Conservation (phyloP, 2,797 vertebrate genomes). For the Cryptoblepharus egeriae region DNA sequence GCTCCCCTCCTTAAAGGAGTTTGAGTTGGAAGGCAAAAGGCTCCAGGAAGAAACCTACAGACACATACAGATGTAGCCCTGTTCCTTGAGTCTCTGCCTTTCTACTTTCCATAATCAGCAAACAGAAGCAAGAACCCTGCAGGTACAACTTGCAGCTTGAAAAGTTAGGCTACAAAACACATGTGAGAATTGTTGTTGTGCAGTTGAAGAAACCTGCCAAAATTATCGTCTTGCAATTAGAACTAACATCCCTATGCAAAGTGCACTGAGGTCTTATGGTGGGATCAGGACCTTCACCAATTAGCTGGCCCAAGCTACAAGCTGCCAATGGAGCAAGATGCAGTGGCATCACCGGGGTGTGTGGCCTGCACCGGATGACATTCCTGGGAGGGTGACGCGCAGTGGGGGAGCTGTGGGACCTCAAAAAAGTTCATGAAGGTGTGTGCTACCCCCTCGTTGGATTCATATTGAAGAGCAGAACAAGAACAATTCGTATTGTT, state of each 20-base stretch:
- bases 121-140: too few relatives aligned
- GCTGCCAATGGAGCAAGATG: neutral
- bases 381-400: too few relatives aligned
- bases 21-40: neutral
- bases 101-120: neutral
- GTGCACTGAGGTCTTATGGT: neutral
- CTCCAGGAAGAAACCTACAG: neutral
- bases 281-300: neutral
- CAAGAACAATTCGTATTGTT: too few relatives aligned
- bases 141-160: neutral
- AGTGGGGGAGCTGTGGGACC: too few relatives aligned
- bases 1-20: too few relatives aligned
- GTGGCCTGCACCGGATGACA: too few relatives aligned
- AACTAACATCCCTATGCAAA: neutral
- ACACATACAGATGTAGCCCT: neutral
- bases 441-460: too few relatives aligned
- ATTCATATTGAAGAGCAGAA: too few relatives aligned
- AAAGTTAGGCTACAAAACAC: neutral
- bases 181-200: neutral
- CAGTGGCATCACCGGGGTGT: too few relatives aligned
- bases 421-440: too few relatives aligned
- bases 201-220: neutral
- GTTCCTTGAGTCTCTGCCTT: neutral
- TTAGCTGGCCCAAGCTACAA: neutral
- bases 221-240: neutral